These are phyloP conservation scores for Eumerus sabulonum DNA, from an alignment of 2,888 invertebrate genomes.

Conservation along the genomic window DNA sequence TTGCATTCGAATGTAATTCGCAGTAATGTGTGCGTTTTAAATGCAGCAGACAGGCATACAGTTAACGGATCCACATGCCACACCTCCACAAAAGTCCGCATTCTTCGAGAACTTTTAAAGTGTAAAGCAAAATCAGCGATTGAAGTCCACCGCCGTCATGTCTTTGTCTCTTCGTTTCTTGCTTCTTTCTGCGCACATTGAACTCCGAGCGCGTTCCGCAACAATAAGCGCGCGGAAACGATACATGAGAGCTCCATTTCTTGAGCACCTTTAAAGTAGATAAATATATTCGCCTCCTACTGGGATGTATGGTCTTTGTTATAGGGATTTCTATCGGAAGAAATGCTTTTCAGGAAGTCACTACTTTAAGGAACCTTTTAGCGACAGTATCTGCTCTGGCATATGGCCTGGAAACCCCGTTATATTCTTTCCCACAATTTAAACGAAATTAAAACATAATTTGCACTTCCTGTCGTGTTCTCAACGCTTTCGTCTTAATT, in stretches of 20 bases:
- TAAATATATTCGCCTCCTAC: background rate
- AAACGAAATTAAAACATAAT: conserved; percentile 9
- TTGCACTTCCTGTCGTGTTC: conserved; percentile 39
- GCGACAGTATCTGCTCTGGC: too few relatives aligned
- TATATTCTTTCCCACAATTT: background rate
- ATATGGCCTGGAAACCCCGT: too few relatives aligned
- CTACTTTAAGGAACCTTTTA: too few relatives aligned
- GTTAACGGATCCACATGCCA: too few relatives aligned
- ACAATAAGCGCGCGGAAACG: conserved; percentile 39
- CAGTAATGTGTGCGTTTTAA: background rate
- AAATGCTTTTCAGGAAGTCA: too few relatives aligned
- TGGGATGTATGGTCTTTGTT: too few relatives aligned
- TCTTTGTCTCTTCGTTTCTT: background rate
- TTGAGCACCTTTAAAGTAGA: conserved; percentile 28
- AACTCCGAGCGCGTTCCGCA: conserved; percentile 38
- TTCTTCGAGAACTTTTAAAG: too few relatives aligned
- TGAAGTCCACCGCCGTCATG: background rate
- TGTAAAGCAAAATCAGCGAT: background rate
- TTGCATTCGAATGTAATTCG: too few relatives aligned
- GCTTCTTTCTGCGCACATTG: conserved; percentile 30
- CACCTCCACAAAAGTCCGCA: too few relatives aligned
- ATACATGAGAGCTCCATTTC: conserved; percentile 40
- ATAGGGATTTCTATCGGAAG: too few relatives aligned
- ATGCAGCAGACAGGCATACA: background rate
- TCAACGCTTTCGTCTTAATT: conserved; percentile 43